Evolutionary conservation across 2,113 vertebrate genomes (phyloP).

Genomic region (Chaetodon trifascialis): DNA sequence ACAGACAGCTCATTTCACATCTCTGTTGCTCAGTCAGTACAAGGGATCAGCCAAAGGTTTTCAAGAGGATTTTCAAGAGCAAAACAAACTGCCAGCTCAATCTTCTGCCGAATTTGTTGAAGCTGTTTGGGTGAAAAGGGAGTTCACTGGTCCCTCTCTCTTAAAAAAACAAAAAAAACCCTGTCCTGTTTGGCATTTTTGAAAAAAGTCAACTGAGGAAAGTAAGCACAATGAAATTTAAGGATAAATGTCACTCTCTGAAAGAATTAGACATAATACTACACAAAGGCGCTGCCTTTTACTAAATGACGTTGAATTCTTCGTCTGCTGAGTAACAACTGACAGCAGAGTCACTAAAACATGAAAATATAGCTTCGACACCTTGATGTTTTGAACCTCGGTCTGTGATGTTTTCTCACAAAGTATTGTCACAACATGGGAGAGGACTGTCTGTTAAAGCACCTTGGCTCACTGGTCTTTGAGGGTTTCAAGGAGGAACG

Average conservation of each 20-base stretch:
- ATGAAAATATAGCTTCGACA: not conserved
- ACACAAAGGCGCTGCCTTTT: slow-evolving; percentile 29
- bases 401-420: slow-evolving; percentile 4
- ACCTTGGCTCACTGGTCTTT: slow-evolving; percentile 1
- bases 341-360: not conserved
- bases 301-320: not conserved
- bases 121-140: slow-evolving; percentile 9
- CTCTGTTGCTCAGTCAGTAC: slow-evolving; percentile 14
- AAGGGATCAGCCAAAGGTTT: not conserved
- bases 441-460: not conserved
- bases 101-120: slow-evolving; percentile 15
- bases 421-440: slow-evolving; percentile 1
- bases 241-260: not conserved
- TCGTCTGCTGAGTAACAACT: not conserved
- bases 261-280: slow-evolving; percentile 37
- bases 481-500: slow-evolving; percentile 10
- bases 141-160: slow-evolving; percentile 2
- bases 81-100: slow-evolving; percentile 30
- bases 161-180: not conserved
- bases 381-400: slow-evolving; percentile 17
- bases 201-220: not conserved
- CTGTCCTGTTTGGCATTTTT: not conserved
- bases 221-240: not conserved
- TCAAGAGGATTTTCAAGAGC: slow-evolving; percentile 50
- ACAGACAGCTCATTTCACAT: not conserved